Conservation (phyloP, 2,888 invertebrate species). For the Sarcophaga variegata region DNA sequence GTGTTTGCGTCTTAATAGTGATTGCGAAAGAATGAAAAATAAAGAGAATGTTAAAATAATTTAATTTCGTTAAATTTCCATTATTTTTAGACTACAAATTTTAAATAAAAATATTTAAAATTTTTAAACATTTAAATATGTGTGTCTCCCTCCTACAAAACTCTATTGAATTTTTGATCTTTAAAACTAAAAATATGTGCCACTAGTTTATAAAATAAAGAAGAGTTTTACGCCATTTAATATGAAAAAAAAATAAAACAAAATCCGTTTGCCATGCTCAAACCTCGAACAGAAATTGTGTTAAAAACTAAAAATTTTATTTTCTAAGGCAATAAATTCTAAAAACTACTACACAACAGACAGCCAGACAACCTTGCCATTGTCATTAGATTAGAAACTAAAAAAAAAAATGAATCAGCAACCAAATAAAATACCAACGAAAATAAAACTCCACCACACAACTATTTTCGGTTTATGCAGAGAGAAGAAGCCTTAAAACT, state of each 20-base stretch:
- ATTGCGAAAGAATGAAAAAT: too few species aligned
- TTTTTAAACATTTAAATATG: too few species aligned
- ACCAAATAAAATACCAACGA: not conserved
- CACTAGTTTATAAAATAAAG: conserved; percentile 63
- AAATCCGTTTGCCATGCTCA: conserved; percentile 13
- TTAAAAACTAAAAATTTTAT: conserved; percentile 55
- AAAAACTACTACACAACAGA: conserved; percentile 51
- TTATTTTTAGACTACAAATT: too few species aligned
- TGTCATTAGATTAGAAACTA: conserved; percentile 34
- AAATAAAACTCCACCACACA: conserved; percentile 44
- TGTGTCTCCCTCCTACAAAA: too few species aligned
- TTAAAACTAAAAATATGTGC: conserved; percentile 58
- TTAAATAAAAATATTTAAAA: too few species aligned
- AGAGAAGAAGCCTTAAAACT: too few species aligned
- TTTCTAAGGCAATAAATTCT: conserved; percentile 60
- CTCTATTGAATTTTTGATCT: conserved; percentile 6
- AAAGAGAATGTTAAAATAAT: too few species aligned
- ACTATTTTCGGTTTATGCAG: conserved; percentile 26
- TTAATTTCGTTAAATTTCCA: too few species aligned
- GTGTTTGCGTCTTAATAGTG: too few species aligned
- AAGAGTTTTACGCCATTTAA: conserved; percentile 31
- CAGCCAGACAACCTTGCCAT: conserved; percentile 51
- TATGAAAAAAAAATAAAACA: conserved; percentile 41
- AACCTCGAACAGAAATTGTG: conserved; percentile 28
- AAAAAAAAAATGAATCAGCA: not conserved